Evolutionary conservation across 1,140 invertebrate species (phyloP).

Genomic region (Manduca sexta): DNA sequence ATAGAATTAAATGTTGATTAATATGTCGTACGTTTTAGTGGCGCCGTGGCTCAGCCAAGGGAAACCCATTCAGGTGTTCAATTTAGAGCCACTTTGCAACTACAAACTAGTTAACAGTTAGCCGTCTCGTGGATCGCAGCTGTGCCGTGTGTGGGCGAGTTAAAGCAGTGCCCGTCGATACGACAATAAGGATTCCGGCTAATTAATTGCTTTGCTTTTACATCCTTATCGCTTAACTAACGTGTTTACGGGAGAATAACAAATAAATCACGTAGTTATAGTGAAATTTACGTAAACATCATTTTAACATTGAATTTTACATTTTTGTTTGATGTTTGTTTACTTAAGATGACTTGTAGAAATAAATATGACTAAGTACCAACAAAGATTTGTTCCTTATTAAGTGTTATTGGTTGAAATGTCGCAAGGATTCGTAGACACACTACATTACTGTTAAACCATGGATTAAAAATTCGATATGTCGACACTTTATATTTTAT

Average conservation of each 20-base stretch:
- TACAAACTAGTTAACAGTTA: constrained; percentile 47
- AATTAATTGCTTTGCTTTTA: constrained; percentile 13
- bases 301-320: no score
- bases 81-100: constrained; percentile 48
- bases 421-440: no score
- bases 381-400: no score
- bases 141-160: constrained; percentile 15
- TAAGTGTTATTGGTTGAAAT: no score
- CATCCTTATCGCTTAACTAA: neutral
- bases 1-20: constrained; percentile 70
- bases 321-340: no score
- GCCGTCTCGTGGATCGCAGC: constrained; percentile 13
- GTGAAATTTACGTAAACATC: neutral
- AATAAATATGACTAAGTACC: no score
- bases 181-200: constrained; percentile 11
- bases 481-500: no score
- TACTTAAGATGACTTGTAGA: no score
- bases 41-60: constrained; percentile 12
- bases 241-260: neutral
- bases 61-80: constrained; percentile 45
- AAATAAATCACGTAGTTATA: neutral
- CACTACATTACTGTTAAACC: no score
- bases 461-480: no score
- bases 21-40: constrained; percentile 53
- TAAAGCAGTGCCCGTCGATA: constrained; percentile 13